Evolutionary conservation across 2,797 vertebrate genomes (phyloP).

Genomic region (Manis crassicaudata): DNA sequence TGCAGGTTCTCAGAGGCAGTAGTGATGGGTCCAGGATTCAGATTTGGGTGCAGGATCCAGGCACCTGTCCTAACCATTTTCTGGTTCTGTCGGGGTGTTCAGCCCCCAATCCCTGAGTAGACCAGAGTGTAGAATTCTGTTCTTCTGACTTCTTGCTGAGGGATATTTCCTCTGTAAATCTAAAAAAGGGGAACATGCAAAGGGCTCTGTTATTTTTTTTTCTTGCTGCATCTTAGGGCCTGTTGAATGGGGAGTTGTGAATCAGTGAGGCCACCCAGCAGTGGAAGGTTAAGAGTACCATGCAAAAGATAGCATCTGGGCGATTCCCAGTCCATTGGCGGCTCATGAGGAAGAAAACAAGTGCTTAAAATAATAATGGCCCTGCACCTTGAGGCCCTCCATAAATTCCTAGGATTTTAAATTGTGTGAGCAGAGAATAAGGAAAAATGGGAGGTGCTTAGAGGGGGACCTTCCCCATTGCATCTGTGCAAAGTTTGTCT

Average conservation of each 20-base stretch:
- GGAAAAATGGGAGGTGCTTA: background rate
- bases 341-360: background rate
- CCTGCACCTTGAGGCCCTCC: background rate
- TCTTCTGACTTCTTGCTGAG: conserved; percentile 10
- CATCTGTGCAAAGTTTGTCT: background rate
- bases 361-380: background rate
- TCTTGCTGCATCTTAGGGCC: background rate
- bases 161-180: background rate
- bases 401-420: background rate
- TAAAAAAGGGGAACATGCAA: background rate
- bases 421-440: conserved; percentile 17
- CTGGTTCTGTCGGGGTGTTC: background rate
- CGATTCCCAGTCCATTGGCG: background rate
- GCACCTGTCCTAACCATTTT: background rate
- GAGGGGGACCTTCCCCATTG: background rate
- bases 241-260: background rate
- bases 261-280: background rate
- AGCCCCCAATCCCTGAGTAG: background rate
- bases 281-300: background rate
- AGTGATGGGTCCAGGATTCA: background rate
- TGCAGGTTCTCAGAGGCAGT: background rate
- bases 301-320: background rate
- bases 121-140: background rate
- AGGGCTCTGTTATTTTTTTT: background rate
- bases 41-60: background rate